These are phyloP conservation scores for Otis tarda DNA, from an alignment of 2,113 vertebrate species.

Conservation along the genomic window DNA sequence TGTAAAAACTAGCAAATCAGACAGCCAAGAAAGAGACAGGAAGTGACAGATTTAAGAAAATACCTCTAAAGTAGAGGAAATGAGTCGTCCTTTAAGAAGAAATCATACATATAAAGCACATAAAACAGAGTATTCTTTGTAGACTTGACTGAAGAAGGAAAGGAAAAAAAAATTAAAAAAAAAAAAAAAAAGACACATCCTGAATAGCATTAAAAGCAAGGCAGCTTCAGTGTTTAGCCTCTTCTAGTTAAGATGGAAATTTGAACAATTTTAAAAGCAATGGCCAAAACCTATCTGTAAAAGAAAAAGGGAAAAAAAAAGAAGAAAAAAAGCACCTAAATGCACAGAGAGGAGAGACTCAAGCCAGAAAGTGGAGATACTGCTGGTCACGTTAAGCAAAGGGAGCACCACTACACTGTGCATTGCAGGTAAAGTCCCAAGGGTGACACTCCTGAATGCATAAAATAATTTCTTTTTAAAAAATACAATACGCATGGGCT, in stretches of 20 bases:
- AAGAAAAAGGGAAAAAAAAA: neutral
- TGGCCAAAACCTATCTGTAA: neutral
- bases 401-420: neutral
- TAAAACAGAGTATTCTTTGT: conserved; percentile 62
- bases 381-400: neutral
- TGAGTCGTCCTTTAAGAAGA: conserved; percentile 49
- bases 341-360: neutral
- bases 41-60: conserved; percentile 67
- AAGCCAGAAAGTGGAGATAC: neutral
- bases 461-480: neutral
- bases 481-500: neutral
- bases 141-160: neutral
- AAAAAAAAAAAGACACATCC: neutral
- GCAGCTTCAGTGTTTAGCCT: neutral
- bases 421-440: neutral
- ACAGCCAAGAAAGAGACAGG: conserved; percentile 38
- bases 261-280: neutral
- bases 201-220: neutral
- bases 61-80: conserved; percentile 61
- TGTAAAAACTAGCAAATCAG: conserved; percentile 40
- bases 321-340: neutral
- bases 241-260: neutral
- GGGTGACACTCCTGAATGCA: neutral
- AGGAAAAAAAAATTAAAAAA: neutral
- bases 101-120: conserved; percentile 34